These are phyloP conservation scores for Climacteris rufus DNA, from an alignment of 2,113 vertebrate species.

Conservation along the genomic window DNA sequence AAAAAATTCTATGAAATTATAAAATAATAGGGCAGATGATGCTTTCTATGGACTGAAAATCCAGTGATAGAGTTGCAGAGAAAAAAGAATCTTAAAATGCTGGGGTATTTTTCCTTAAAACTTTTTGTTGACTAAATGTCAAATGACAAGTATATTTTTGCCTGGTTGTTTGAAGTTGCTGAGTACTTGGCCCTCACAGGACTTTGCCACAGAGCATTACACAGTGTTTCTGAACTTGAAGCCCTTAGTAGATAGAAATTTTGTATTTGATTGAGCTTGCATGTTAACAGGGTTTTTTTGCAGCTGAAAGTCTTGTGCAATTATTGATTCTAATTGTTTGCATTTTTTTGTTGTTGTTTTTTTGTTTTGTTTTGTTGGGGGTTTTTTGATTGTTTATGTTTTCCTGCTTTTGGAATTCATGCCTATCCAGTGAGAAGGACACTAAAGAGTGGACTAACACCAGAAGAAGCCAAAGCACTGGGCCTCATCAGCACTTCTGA, in stretches of 20 bases:
- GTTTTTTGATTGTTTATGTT: background rate
- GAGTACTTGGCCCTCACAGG: background rate
- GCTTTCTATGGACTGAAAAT: background rate
- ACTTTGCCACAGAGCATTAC: background rate
- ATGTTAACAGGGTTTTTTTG: background rate
- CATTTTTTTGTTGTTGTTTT: background rate
- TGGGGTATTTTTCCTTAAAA: background rate
- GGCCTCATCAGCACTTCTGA: slow-evolving; percentile 89
- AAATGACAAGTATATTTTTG: background rate
- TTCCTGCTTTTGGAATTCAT: background rate
- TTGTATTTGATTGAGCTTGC: background rate
- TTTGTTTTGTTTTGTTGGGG: background rate
- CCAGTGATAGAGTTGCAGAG: background rate
- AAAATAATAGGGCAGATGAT: background rate
- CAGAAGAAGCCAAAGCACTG: slow-evolving; percentile 92
- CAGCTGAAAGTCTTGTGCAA: background rate
- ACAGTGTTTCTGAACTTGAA: background rate
- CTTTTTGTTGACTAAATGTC: background rate
- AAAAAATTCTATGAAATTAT: background rate
- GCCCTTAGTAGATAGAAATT: background rate
- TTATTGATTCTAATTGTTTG: background rate
- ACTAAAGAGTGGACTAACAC: slow-evolving; percentile 89
- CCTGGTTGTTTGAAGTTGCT: background rate
- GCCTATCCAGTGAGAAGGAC: slow-evolving; percentile 86
- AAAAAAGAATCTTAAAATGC: background rate